Conservation (phyloP, 2,113 vertebrate genomes). For the Sigmodon hispidus region DNA sequence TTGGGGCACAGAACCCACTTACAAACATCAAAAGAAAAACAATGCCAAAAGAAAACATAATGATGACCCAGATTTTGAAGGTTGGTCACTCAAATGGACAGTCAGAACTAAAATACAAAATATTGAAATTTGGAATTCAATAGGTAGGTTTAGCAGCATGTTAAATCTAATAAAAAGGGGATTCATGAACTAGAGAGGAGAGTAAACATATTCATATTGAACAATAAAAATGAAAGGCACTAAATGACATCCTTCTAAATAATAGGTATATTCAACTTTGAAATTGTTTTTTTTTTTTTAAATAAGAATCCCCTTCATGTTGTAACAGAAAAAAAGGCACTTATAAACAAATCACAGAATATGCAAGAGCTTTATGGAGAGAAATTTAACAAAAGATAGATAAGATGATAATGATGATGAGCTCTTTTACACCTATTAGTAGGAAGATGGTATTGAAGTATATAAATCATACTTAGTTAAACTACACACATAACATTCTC, state of each 20-base stretch:
- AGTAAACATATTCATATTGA: neutral
- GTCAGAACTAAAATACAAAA: neutral
- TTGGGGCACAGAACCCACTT: neutral
- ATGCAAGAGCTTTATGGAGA: neutral
- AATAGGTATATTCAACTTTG: neutral
- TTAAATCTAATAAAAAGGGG: neutral
- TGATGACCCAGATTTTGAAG: neutral
- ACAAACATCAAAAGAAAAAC: neutral
- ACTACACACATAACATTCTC: neutral
- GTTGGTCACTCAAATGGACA: neutral
- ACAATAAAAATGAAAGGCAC: neutral
- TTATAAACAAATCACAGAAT: neutral
- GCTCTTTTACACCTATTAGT: neutral
- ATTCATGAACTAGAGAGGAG: neutral
- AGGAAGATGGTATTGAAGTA: neutral
- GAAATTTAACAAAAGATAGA: neutral
- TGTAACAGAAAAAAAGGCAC: neutral
- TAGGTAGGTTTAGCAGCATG: neutral
- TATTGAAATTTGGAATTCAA: neutral
- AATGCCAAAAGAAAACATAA: neutral
- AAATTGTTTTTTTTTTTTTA: neutral
- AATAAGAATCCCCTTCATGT: neutral
- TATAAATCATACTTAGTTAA: neutral
- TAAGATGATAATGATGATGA: neutral
- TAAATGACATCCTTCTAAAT: neutral